Evolutionary conservation across 1,140 invertebrate genomes (phyloP), one percentile per base, ranked within the genome.

Genomic region (Orius laevigatus): DNA sequence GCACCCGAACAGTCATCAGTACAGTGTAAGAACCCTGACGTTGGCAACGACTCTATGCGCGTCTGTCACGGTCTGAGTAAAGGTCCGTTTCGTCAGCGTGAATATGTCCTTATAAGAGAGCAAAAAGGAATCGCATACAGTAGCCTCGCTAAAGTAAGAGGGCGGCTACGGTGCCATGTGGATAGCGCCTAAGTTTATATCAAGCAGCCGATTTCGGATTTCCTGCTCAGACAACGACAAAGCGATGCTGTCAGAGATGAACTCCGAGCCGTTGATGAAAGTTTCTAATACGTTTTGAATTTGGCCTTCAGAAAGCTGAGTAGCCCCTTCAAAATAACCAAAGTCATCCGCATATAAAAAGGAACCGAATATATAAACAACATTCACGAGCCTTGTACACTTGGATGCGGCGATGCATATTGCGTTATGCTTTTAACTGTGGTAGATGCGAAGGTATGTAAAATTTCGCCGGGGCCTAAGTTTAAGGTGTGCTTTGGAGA

Each of bases 241-340:
- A 81, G 79, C 9, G 81, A 84, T 60, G n/a, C n/a, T n/a, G n/a
- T 68, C 70, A 5, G 80, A 84, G 63, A 64, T 84, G 52, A n/a
- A 72, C 72, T 0, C 69, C 69, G 31, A 74, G 81, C 56, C 79
- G 82, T 49, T n/a, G n/a, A 74, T 73, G 55, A 72, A 75, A 59
- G 82, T 85, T 20, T 76, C 82, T n/a, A n/a, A 51, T 75, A 84
- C 38, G 85, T 86, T 59, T 70, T 87, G 56, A 78, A 79, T 61
- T 78, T 61, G 36, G 79, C 77, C 31, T 68, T 69, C n/a, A n/a
- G 16, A 53, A 71, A 38, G 67, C 66, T 14, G 84, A 87, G 60
- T 58, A 86, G 8, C n/a, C n/a, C n/a, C 67, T 75, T 19, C 60
- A 76, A 10, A 73, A n/a, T n/a, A 86, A 50, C 70, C 73, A 46